Conservation (phyloP, 2,797 vertebrate genomes). For the Phoebastria nigripes region DNA sequence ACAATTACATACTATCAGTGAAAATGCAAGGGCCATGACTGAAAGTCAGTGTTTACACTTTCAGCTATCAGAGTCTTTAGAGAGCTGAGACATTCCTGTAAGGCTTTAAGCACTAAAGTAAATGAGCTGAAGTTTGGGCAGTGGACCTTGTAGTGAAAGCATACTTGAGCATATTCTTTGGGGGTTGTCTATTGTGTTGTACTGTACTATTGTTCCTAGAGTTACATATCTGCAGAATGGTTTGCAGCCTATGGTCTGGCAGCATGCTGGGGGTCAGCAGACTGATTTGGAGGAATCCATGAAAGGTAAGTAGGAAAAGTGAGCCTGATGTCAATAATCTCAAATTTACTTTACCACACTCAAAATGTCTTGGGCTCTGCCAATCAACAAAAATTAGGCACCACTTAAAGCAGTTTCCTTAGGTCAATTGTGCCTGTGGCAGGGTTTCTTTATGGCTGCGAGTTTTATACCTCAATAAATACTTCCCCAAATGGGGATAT, state of each 20-base stretch:
- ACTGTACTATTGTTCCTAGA: background rate
- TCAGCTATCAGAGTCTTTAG: background rate
- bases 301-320: background rate
- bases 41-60: constrained; percentile 12
- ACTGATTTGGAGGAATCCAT: background rate
- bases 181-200: background rate
- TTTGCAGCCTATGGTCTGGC: background rate
- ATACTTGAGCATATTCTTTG: background rate
- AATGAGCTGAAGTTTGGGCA: constrained; percentile 5
- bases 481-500: background rate
- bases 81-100: background rate
- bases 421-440: background rate
- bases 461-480: background rate
- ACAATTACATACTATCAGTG: background rate
- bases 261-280: background rate
- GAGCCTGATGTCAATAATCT: background rate
- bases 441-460: background rate
- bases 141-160: background rate
- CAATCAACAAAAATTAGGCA: background rate
- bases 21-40: background rate
- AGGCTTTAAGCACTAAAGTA: constrained; percentile 11
- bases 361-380: background rate
- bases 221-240: background rate
- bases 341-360: background rate
- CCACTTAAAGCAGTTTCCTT: background rate